Base-by-base conservation (phyloP, 2,113 vertebrate species). In the Etheostoma spectabile region DNA sequence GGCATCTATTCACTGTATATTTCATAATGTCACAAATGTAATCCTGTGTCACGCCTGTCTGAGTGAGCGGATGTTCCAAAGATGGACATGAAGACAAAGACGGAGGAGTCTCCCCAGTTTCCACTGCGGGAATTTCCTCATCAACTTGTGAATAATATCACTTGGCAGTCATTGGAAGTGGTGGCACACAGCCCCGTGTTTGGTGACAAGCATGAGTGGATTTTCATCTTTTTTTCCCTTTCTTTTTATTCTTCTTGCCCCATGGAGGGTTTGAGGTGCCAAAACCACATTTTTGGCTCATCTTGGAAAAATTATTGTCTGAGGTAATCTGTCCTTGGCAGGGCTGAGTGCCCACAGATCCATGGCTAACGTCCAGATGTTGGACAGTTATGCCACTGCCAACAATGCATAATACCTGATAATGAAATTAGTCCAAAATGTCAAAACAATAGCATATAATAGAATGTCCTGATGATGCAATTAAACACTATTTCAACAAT, bases 291-390 rank as follows among this genome's bases (percentile, higher is more conserved):
- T 80, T 87, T 86, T 76, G 66, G 77, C 88, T 83, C 83, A 80
- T 87, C 77, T 87, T 87, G 74, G 51, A 33, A 74, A 91, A 88
- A 87, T 42, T 49, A 7, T 67, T 73, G 73, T 85, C 69, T 61
- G 86, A 80, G 30, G 42, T 92, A 91, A 92, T 92, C 86, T 76
- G 56, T 65, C 73, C 77, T 86, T 88, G 83, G 75, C 84, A 77
- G 74, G 38, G 78, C 73, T 77, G 69, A 74, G 82, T 48, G 51
- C 77, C 69, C 82, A 77, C 49, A 87, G 89, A 93, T 89, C 86
- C 89, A 64, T 83, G 83, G 77, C 67, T 76, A 42, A 75, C 75
- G 19, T 63, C 63, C 83, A 87, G 55, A 87, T 80, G 79, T 62
- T 63, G 33, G 24, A 52, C 61, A 46, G 18, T 67, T 38, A 57